Evolutionary conservation across 2,113 vertebrate genomes (phyloP).

Genomic region (Rhipidura dahli): DNA sequence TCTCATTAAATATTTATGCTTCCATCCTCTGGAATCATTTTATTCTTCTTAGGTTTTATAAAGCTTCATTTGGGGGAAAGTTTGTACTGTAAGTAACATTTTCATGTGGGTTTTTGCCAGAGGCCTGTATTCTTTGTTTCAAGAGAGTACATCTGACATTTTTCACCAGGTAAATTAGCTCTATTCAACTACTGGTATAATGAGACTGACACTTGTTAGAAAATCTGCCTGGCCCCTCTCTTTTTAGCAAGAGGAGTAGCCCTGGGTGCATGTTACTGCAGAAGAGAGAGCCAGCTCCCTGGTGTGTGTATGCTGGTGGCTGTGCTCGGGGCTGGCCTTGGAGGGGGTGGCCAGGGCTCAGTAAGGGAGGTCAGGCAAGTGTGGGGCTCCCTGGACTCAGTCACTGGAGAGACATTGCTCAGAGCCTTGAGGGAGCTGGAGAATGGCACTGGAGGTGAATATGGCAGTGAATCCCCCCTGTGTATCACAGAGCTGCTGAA

Average conservation of each 20-base stretch:
- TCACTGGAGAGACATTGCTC: neutral
- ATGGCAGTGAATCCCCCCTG: neutral
- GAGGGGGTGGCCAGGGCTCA: neutral
- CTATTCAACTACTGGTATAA: neutral
- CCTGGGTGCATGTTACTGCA: neutral
- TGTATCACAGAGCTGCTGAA: neutral
- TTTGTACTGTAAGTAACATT: neutral
- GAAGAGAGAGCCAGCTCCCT: neutral
- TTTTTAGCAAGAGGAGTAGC: neutral
- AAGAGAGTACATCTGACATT: neutral
- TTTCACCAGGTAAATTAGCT: neutral
- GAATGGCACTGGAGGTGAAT: accelerated
- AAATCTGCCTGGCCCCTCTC: neutral
- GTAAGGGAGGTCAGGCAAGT: neutral
- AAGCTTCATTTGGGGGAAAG: neutral
- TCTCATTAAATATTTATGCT: neutral
- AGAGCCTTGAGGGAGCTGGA: neutral
- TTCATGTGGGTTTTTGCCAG: neutral
- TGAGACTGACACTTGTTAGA: neutral
- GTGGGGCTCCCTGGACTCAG: accelerated
- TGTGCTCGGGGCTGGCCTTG: neutral
- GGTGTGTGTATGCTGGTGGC: neutral
- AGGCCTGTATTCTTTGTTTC: neutral
- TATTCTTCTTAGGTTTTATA: neutral
- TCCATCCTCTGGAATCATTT: neutral